These are phyloP conservation scores for Dynastes grantii DNA, from an alignment of 2,888 invertebrate genomes.

Conservation along the genomic window DNA sequence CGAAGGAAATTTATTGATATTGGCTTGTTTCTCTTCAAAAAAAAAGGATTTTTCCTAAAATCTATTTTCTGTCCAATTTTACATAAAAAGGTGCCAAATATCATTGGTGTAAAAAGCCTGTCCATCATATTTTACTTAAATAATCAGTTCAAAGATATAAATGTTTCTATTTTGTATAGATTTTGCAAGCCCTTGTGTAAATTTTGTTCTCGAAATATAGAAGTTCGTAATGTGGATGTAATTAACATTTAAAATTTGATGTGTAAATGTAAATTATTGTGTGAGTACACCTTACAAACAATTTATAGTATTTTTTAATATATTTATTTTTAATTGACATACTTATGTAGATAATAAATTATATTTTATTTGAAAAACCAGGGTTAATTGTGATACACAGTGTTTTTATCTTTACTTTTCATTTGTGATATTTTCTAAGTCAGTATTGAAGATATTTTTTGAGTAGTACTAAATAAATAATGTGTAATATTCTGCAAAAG, in stretches of 20 bases:
- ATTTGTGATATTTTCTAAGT: slow-evolving; percentile 53
- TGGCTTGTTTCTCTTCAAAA: slow-evolving; percentile 17
- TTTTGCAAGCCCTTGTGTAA: slow-evolving; percentile 23
- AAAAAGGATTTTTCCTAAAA: neutral
- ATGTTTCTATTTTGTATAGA: slow-evolving; percentile 40
- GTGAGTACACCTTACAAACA: neutral
- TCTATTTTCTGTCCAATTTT: neutral
- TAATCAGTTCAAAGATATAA: slow-evolving; percentile 6
- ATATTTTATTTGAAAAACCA: slow-evolving; percentile 45
- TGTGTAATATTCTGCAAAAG: slow-evolving; percentile 16
- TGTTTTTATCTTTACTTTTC: slow-evolving; percentile 26
- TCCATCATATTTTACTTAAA: neutral
- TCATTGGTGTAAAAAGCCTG: slow-evolving; percentile 15
- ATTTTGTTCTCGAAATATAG: slow-evolving; percentile 35
- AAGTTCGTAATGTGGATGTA: slow-evolving; percentile 36
- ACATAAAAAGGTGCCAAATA: slow-evolving; percentile 32
- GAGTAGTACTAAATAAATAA: slow-evolving; percentile 40
- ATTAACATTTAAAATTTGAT: slow-evolving; percentile 22
- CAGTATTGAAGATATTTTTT: slow-evolving; percentile 51
- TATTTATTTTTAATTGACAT: slow-evolving; percentile 20
- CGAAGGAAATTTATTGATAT: slow-evolving; percentile 25
- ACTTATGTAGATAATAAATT: slow-evolving; percentile 31
- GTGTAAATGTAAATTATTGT: slow-evolving; percentile 37
- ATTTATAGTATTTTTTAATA: slow-evolving; percentile 37
- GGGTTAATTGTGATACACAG: slow-evolving; percentile 47